A percentile compares a stretch with the other conserved stretches of the same genome.
Evolutionary conservation across 2,888 invertebrate species (phyloP).

Genomic region (Sympetrum striolatum): DNA sequence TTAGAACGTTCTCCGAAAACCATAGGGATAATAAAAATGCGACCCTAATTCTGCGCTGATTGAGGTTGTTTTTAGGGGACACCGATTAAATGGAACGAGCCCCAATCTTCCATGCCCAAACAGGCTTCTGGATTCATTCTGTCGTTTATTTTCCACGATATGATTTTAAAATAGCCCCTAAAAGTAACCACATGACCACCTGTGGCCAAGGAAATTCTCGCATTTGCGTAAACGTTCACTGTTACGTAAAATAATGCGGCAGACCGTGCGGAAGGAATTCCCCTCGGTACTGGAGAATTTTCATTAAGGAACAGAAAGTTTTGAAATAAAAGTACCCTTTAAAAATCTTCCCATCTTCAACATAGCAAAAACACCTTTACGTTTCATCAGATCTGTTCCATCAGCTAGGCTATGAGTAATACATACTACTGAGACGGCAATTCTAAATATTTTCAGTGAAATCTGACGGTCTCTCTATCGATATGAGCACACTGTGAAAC

Average conservation of each 20-base stretch:
- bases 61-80: not conserved
- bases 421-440: too few species aligned
- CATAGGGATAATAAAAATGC: not conserved
- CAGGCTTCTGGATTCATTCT: not conserved
- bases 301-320: not conserved
- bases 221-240: not conserved
- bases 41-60: not conserved
- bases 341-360: too few species aligned
- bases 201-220: not conserved
- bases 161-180: not conserved
- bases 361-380: too few species aligned
- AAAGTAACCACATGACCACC: constrained; percentile 12
- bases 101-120: not conserved
- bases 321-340: too few species aligned
- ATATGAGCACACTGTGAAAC: too few species aligned
- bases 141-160: not conserved
- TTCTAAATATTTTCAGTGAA: too few species aligned
- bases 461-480: too few species aligned
- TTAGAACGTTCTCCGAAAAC: too few species aligned
- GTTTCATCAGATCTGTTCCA: too few species aligned
- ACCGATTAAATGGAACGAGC: not conserved
- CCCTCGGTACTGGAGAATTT: not conserved
- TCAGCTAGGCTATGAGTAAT: too few species aligned
- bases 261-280: not conserved
- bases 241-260: not conserved